Evolutionary conservation across 2,888 invertebrate species (phyloP).

Genomic region (Habroteleia sp.): DNA sequence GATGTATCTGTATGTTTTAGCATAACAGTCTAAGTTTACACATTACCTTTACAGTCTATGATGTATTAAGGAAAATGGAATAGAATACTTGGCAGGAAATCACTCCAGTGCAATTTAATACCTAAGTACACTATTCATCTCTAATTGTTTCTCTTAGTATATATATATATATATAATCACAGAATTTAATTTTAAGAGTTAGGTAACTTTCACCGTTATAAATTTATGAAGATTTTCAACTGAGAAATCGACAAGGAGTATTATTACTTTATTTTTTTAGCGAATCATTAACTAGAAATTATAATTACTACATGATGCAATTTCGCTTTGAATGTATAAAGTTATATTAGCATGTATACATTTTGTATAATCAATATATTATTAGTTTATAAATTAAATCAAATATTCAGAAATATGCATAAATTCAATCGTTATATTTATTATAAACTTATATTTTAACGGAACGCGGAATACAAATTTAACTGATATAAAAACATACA

Average conservation of each 20-base stretch:
- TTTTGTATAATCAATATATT: no score
- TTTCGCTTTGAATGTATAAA: no score
- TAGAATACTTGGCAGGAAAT: conserved; percentile 19
- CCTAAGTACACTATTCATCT: conserved; percentile 12
- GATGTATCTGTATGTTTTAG: conserved; percentile 19
- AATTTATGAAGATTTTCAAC: no score
- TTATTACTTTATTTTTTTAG: no score
- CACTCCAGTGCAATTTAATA: conserved; percentile 1
- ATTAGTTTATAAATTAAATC: no score
- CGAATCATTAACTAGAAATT: no score
- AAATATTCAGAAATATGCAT: no score
- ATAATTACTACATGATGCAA: no score
- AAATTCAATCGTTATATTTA: no score
- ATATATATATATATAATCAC: conserved; percentile 18
- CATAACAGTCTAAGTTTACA: conserved; percentile 15
- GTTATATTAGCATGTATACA: no score
- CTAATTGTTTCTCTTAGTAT: conserved; percentile 6
- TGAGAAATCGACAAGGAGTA: no score
- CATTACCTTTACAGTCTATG: conserved; percentile 7
- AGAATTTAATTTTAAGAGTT: conserved; percentile 1
- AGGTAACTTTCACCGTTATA: neutral
- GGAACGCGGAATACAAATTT: neutral
- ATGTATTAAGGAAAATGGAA: conserved; percentile 38
- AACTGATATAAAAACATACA: conserved; percentile 21
- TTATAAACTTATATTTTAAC: no score